phyloP scores from a whole-genome alignment of 2,797 vertebrate genomes.

The Cheracebus regulus region DNA sequence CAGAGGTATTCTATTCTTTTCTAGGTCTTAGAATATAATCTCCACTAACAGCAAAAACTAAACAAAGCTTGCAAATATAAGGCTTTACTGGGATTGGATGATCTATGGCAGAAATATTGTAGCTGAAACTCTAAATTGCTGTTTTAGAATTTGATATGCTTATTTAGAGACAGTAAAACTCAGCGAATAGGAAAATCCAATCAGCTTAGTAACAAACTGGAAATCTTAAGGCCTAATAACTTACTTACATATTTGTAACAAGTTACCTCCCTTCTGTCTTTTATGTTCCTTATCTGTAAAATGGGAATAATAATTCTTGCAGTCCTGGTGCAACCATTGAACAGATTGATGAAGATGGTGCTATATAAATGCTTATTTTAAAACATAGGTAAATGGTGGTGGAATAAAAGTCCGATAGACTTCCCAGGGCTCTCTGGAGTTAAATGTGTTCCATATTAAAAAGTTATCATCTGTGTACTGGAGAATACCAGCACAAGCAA shows the following conservation, averaged over 20 bases:
- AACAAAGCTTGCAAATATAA: not conserved
- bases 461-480: not conserved
- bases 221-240: not conserved
- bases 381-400: conserved; percentile 10
- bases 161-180: not conserved
- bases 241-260: not conserved
- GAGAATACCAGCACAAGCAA: not conserved
- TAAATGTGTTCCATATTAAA: not conserved
- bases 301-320: conserved; percentile 18
- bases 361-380: not conserved
- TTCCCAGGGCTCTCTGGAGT: not conserved
- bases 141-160: not conserved
- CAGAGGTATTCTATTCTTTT: not conserved
- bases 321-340: not conserved
- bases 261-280: not conserved
- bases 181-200: not conserved
- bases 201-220: not conserved
- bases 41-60: not conserved
- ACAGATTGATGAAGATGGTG: conserved; percentile 12
- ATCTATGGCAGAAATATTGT: not conserved
- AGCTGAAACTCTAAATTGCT: not conserved
- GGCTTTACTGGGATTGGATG: not conserved
- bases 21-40: not conserved
- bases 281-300: not conserved
- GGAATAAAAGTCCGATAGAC: conserved; percentile 15